phyloP scores from a whole-genome alignment of 2,888 invertebrate species.

The Smittia aterrima region DNA sequence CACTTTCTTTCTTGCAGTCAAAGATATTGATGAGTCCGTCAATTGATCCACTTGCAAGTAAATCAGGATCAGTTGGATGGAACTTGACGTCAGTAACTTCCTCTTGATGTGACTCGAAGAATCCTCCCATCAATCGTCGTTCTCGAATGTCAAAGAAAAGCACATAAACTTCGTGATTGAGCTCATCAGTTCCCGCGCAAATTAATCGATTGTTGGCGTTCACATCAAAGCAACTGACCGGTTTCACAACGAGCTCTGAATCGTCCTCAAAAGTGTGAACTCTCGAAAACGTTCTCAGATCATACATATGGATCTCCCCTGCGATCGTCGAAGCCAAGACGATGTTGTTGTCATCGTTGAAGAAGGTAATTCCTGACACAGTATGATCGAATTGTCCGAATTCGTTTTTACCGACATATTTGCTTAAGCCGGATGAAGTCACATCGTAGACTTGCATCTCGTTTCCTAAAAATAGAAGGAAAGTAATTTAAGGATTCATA shows the following conservation, averaged over 20 bases:
- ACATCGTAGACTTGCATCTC: slow-evolving; percentile 57
- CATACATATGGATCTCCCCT: slow-evolving; percentile 49
- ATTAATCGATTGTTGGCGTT: slow-evolving; percentile 68
- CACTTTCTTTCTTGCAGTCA: slow-evolving; percentile 67
- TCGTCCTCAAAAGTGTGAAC: slow-evolving; percentile 53
- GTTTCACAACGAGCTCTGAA: slow-evolving; percentile 56
- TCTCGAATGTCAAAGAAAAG: slow-evolving; percentile 78
- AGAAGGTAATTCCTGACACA: slow-evolving; percentile 49
- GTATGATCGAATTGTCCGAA: slow-evolving; percentile 29
- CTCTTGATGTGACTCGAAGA: slow-evolving; percentile 80
- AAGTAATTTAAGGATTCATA: too few species aligned
- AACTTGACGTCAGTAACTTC: slow-evolving; percentile 76
- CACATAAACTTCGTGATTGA: slow-evolving; percentile 68
- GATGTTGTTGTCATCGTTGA: slow-evolving; percentile 47
- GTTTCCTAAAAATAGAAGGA: too few species aligned
- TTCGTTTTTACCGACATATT: slow-evolving; percentile 42
- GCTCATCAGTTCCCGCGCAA: slow-evolving; percentile 72
- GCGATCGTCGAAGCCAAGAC: slow-evolving; percentile 48
- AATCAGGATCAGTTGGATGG: slow-evolving; percentile 65
- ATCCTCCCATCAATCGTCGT: slow-evolving; percentile 66
- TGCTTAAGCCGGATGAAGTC: slow-evolving; percentile 50
- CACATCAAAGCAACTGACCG: slow-evolving; percentile 71
- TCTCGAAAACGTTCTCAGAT: slow-evolving; percentile 55
- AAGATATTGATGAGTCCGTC: slow-evolving; percentile 86
- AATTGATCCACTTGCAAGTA: slow-evolving; percentile 71